Evolutionary conservation across 2,113 vertebrate genomes (phyloP).

Genomic region (Otolemur garnettii): DNA sequence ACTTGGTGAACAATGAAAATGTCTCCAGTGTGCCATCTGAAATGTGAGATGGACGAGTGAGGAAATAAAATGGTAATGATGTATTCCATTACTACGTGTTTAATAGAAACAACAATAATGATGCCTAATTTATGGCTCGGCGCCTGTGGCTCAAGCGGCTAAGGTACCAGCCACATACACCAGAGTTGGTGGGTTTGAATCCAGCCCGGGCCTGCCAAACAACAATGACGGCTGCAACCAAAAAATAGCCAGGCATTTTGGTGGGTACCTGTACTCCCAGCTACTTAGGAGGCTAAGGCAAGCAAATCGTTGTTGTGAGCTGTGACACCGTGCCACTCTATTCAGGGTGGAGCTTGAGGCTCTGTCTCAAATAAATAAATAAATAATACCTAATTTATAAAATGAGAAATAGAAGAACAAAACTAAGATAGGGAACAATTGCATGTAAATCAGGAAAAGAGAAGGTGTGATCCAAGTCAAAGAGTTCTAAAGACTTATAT

Average conservation of each 20-base stretch:
- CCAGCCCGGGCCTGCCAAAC: too few species aligned
- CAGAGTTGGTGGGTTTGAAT: too few species aligned
- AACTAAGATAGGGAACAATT: neutral
- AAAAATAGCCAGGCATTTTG: too few species aligned
- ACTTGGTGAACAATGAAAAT: neutral
- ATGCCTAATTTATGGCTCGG: neutral
- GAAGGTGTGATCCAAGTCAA: neutral
- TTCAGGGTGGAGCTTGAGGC: too few species aligned
- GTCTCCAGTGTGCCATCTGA: conserved; percentile 28
- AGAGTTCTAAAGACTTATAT: neutral
- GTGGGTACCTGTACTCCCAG: too few species aligned
- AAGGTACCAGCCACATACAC: too few species aligned
- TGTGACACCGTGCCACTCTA: too few species aligned
- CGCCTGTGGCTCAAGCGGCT: too few species aligned
- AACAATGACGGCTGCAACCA: too few species aligned
- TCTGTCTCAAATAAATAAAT: neutral
- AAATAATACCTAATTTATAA: neutral
- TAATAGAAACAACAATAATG: neutral
- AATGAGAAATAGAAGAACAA: neutral
- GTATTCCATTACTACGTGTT: neutral
- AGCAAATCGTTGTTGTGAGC: too few species aligned
- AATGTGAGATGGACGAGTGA: neutral
- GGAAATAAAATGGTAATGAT: neutral
- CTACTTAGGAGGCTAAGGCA: too few species aligned
- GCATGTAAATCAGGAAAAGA: neutral